Base-by-base conservation (phyloP, 2,797 vertebrate genomes). In the Eleutherodactylus coqui region DNA sequence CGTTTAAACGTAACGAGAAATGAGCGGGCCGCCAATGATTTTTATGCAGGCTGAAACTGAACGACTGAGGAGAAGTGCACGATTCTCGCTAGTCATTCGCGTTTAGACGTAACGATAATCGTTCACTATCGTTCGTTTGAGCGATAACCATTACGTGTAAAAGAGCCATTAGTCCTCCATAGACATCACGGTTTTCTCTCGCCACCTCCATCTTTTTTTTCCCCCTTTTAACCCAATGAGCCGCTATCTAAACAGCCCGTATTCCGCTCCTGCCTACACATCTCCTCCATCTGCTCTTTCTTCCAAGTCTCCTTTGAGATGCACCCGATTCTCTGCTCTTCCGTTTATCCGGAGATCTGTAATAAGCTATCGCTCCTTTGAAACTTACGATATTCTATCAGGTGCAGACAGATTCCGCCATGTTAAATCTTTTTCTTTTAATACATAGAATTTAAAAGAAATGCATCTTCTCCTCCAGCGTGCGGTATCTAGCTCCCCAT, bases 361-460 rank as follows among this genome's bases (percentile, higher is more conserved):
- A 53, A 70, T 53, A 51, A 47, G 34, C 29, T 51, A 9, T 55
- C 32, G 32, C 3, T 5, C 47, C 64, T 82, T 82, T 53, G 64
- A 82, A 81, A 72, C 32, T 4, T 29, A 29, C 9, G 21, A 43
- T 80, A 29, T 9, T 47, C 5, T 16, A 82, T 82, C 79, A 82
- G 29, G 27, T 70, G 34, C 47, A 27, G 72, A 45, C 64, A 72
- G 79, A 82, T 70, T 36, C 8, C 34, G 27, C 34, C 11, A 49
- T 6, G 38, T 47, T n/a, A 70, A 53, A 36, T 69, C 43, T 49
- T 32, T 49, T 82, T 32, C 27, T n/a, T n/a, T n/a, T 82, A 36
- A 72, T 53, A 70, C 2, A 41, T 29, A 34, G 14, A 41, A 29
- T 9, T 49, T 49, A 19, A 29, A 45, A 45, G 55, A 62, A 47